phyloP scores from a whole-genome alignment of 2,888 invertebrate species.

The Drosophila neonasuta region DNA sequence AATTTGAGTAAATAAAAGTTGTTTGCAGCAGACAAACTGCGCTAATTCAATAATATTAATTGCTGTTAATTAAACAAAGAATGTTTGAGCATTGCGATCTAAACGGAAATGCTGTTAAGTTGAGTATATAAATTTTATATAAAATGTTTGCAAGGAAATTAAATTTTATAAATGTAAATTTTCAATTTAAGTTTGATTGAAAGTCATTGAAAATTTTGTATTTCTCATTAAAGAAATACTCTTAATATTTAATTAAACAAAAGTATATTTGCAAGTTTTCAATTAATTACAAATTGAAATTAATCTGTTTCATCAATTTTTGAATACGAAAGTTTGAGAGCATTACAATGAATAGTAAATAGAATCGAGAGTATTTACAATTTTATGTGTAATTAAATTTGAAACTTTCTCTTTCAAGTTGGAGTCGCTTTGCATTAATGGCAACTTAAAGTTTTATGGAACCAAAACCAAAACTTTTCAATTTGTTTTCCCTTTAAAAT shows the following conservation, averaged over 20 bases:
- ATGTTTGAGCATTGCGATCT: background rate
- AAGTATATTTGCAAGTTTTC: too few relatives aligned
- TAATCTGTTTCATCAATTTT: background rate
- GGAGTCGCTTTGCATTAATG: background rate
- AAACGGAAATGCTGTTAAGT: too few relatives aligned
- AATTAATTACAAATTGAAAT: background rate
- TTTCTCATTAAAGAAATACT: too few relatives aligned
- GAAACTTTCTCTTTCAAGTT: background rate
- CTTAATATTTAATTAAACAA: too few relatives aligned
- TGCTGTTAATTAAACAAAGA: background rate
- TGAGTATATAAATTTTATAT: too few relatives aligned
- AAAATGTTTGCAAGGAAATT: too few relatives aligned
- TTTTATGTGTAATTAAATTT: background rate
- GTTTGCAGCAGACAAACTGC: background rate
- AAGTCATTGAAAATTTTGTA: background rate
- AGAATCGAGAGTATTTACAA: background rate
- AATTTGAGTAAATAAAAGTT: background rate
- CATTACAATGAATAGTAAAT: background rate
- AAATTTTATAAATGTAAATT: background rate
- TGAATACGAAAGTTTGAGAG: background rate
- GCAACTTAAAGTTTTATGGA: background rate
- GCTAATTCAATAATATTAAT: background rate
- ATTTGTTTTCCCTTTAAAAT: background rate
- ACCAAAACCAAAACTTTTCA: background rate
- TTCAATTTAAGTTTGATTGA: background rate